phyloP scores from a whole-genome alignment of 2,888 invertebrate species.

The Mesorhabditis belari region DNA sequence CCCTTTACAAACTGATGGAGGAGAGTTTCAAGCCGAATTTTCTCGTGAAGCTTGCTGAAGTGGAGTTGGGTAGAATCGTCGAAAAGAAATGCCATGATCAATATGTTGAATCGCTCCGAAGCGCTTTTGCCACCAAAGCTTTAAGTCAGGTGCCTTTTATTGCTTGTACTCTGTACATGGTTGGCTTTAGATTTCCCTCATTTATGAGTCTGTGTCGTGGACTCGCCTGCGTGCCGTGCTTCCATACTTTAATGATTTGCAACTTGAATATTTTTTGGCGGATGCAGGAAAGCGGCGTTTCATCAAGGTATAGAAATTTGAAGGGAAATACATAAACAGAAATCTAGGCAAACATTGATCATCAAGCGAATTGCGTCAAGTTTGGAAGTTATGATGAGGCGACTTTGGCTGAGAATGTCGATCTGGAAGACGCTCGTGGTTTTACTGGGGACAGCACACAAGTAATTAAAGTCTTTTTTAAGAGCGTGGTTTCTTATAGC shows the following conservation, averaged over 20 bases:
- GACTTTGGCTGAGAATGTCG: slow-evolving; percentile 45
- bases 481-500: slow-evolving; percentile 8
- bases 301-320: not conserved
- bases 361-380: slow-evolving; percentile 69
- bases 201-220: slow-evolving; percentile 88
- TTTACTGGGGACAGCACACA: slow-evolving; percentile 16
- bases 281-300: not conserved
- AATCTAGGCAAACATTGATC: slow-evolving; percentile 62
- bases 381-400: slow-evolving; percentile 71
- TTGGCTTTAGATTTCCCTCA: slow-evolving; percentile 71
- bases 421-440: slow-evolving; percentile 37
- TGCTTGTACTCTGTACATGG: not conserved
- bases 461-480: too few relatives aligned
- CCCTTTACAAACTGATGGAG: slow-evolving; percentile 67
- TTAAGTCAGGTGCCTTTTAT: slow-evolving; percentile 65
- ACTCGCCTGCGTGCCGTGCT: slow-evolving; percentile 53
- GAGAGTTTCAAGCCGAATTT: slow-evolving; percentile 90
- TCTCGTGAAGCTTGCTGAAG: slow-evolving; percentile 74
- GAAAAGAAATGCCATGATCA: slow-evolving; percentile 65
- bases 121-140: slow-evolving; percentile 72
- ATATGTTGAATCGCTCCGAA: slow-evolving; percentile 68
- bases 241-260: slow-evolving; percentile 77
- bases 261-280: slow-evolving; percentile 66
- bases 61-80: slow-evolving; percentile 68
- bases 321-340: slow-evolving; percentile 63